Percentiles rank a stretch among this genome's conserved stretches.
Conservation (phyloP, 2,113 vertebrate species). For the Pelvicachromis taeniatus region DNA sequence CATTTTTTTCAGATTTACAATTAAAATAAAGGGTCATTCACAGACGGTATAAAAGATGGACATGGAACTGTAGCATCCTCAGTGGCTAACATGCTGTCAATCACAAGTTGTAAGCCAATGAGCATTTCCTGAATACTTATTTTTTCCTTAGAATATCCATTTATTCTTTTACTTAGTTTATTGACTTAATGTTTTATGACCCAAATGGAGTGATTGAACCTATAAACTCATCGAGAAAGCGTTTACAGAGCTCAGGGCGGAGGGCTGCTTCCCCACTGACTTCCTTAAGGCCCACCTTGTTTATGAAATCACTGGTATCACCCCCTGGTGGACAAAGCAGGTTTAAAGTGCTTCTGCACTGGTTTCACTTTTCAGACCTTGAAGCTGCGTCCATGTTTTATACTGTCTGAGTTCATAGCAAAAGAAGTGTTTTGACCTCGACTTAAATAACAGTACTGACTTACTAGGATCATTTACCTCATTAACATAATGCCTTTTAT, state of each 20-base stretch:
- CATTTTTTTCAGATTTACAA: neutral
- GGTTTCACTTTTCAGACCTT: neutral
- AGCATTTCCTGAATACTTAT: neutral
- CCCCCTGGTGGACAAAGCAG: neutral
- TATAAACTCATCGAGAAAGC: neutral
- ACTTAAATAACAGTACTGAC: neutral
- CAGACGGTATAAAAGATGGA: neutral
- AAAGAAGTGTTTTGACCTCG: neutral
- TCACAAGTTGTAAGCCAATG: neutral
- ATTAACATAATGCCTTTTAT: neutral
- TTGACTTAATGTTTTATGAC: neutral
- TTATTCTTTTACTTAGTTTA: neutral
- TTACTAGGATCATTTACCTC: neutral
- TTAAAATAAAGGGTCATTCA: neutral
- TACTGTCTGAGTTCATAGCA: neutral
- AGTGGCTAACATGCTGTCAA: neutral
- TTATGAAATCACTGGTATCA: neutral
- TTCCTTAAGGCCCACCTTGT: neutral
- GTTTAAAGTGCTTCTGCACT: neutral
- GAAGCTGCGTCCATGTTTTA: neutral
- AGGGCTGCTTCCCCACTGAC: accelerated
- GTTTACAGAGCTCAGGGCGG: neutral
- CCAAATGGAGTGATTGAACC: neutral
- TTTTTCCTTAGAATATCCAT: neutral
- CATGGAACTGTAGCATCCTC: neutral